Base-by-base conservation (phyloP, 2,113 vertebrate species). In the Lamprologus tigripictilis region DNA sequence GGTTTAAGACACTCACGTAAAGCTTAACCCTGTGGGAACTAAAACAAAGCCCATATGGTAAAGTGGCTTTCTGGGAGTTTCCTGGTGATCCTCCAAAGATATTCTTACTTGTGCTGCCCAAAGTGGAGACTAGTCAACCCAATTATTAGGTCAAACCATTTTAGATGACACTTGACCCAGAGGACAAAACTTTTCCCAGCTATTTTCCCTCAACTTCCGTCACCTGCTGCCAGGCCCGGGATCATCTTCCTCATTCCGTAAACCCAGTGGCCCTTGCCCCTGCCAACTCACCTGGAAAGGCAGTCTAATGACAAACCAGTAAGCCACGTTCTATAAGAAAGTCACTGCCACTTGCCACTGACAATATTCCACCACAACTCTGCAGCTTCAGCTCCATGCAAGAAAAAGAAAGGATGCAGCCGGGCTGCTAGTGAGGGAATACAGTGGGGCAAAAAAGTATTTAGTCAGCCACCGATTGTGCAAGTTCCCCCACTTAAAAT, bases 141-240 rank as follows among this genome's bases (percentile, higher is more conserved):
- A 92, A 88, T 90, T 92, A 90, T 84, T 71, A 54, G 84, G 81
- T 93, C 51, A 85, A 78, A 87, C 58, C 14, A 7, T 89, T 90
- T 57, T 84, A 84, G 86, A 83, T 82, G 92, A 95, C 89, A 88
- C 87, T n/a, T 89, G 91, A 90, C 89, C 92, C 40, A 81, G 28
- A 87, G 90, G 80, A 61, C 89, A 95, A 87, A 84, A 51, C 87
- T 19, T 78, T 87, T 85, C 80, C 49, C 47, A 85, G 63, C 84
- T 82, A 88, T 92, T 92, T 92, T 61, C 37, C 47, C 81, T 28
- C 40, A 82, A 94, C 93, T 94, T 95, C 82, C 79, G 16, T 84
- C 85, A 93, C 63, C 76, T 53, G 16, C 81, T 84, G 83, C 63
- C 81, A 87, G 55, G 85, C 53, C 53, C 5, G 11, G 76, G 80